Evolutionary conservation across 2,113 vertebrate species (phyloP).

Genomic region (Ia io): DNA sequence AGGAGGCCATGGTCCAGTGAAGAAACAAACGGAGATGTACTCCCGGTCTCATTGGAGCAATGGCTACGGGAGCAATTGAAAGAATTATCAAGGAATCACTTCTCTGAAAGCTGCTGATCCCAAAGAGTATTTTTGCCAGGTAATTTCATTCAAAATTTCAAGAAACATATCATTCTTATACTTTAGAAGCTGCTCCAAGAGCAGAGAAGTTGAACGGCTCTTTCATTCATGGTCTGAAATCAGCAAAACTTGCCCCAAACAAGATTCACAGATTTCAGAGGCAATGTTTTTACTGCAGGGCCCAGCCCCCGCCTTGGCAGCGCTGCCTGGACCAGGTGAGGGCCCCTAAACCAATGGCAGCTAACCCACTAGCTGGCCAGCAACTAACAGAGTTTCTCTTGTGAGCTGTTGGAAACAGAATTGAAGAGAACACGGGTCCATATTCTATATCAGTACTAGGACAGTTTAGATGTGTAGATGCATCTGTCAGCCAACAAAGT

Average conservation of each 20-base stretch:
- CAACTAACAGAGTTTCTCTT: not conserved
- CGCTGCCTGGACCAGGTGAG: not conserved
- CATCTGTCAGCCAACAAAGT: not conserved
- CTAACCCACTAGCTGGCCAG: not conserved
- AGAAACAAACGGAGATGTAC: not conserved
- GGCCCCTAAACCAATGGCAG: not conserved
- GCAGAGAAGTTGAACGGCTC: not conserved
- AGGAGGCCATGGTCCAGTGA: not conserved
- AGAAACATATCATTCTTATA: not conserved
- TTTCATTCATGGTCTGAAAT: not conserved
- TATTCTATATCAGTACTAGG: not conserved
- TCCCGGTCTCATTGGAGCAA: not conserved
- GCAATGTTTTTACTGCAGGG: not conserved
- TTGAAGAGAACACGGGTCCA: not conserved
- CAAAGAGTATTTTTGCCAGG: not conserved
- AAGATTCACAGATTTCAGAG: not conserved
- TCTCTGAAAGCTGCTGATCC: not conserved
- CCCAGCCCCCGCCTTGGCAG: not conserved
- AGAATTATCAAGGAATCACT: slow-evolving; percentile 11
- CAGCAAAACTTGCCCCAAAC: not conserved
- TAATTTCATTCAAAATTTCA: not conserved
- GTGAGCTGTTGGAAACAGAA: not conserved
- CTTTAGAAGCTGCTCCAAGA: not conserved
- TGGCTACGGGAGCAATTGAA: not conserved
- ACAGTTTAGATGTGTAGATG: not conserved